Base-by-base conservation (phyloP, 2,797 vertebrate species). In the Mormyrops attenuatus region DNA sequence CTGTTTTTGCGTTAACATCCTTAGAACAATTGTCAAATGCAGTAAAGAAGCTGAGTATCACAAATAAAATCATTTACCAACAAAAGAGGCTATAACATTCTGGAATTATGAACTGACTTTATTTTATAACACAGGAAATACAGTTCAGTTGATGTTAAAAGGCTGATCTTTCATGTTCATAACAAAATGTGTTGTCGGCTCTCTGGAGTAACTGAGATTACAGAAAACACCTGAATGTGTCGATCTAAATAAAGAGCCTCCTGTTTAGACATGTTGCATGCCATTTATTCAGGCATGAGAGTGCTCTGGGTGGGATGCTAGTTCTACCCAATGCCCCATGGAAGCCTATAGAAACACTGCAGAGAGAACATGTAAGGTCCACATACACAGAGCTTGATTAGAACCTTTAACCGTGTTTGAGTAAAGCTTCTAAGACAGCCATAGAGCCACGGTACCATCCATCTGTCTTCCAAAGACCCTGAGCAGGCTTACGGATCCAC, bases 161-260 rank as follows among this genome's bases (percentile, higher is more conserved):
- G 38, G 15, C 93, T n/a, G 92, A 94, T 94, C 92, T 93, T 93
- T 94, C 0, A 94, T 93, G 87, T 90, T 41, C 44, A 55, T 15
- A 80, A 93, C 95, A 92, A 94, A 94, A 94, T 91, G 93, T 89
- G 93, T 88, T 90, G 91, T 91, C 92, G 93, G 88, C 91, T 86
- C 92, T 93, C 92, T 92, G 60, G 90, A 93, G 93, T 92, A 87
- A 91, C 55, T 84, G 89, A 49, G 93, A 93, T 92, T 93, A 91
- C 90, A 30, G 87, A 77, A 90, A 92, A 57, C 88, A 63, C 88
- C 66, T 91, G 84, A 90, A 88, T 84, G 91, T 38, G 26, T 73
- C 89, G 85, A 88, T 77, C 86, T 91, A 95, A 94, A 93, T 93
- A 94, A 93, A 94, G 92, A 93, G 92, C 95, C 95, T 96, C 96